These are phyloP conservation scores for Patella depressa DNA, from an alignment of 2,888 invertebrate species.

Conservation along the genomic window DNA sequence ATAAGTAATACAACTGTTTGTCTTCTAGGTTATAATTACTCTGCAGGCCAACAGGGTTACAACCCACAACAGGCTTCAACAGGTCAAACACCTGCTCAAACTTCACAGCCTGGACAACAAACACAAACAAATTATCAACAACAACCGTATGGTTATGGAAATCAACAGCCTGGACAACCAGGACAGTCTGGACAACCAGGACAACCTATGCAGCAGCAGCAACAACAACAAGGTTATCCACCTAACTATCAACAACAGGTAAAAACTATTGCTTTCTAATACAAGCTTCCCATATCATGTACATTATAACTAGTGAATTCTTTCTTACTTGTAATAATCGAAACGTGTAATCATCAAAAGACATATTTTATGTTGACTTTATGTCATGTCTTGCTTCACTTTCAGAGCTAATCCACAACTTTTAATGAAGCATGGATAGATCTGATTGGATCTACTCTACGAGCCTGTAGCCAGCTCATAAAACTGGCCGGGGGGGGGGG, in stretches of 20 bases:
- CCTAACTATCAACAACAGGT: slow-evolving; percentile 11
- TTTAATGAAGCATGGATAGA: too few species aligned
- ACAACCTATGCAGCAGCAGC: slow-evolving; percentile 13
- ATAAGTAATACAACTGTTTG: background rate
- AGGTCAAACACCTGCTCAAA: background rate
- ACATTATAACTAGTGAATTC: too few species aligned
- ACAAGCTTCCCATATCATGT: too few species aligned
- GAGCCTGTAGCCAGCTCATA: too few species aligned
- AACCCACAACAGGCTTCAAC: slow-evolving; percentile 6
- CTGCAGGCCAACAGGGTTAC: slow-evolving; percentile 14
- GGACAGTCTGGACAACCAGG: slow-evolving; percentile 27
- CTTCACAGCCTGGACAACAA: slow-evolving; percentile 24
- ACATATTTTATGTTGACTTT: too few species aligned
- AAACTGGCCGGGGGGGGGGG: too few species aligned
- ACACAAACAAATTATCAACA: slow-evolving; percentile 21
- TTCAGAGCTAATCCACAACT: too few species aligned
- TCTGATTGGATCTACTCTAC: too few species aligned
- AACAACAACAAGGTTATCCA: slow-evolving; percentile 20
- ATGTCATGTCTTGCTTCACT: too few species aligned
- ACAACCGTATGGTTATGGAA: slow-evolving; percentile 18
- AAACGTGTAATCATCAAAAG: too few species aligned
- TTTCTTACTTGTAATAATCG: too few species aligned
- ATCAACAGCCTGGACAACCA: slow-evolving; percentile 30
- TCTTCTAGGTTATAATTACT: background rate
- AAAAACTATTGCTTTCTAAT: background rate